These are phyloP conservation scores for Gyps fulvus DNA, from an alignment of 2,113 vertebrate species.

Conservation along the genomic window DNA sequence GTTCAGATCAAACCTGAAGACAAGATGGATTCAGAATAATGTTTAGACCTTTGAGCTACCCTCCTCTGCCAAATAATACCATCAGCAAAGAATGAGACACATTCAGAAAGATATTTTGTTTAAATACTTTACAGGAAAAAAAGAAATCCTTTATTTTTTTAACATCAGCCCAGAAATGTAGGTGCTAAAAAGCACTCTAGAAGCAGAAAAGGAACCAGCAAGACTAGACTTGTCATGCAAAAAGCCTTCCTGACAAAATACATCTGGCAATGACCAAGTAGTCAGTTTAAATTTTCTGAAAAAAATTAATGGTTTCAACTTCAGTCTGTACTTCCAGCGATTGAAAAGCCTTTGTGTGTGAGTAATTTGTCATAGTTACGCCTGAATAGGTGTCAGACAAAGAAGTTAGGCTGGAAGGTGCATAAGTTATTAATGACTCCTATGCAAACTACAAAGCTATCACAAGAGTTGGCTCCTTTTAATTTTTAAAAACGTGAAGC, in stretches of 20 bases:
- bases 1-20: neutral
- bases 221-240: neutral
- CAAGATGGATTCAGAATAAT: neutral
- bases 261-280: neutral
- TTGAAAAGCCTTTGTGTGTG: neutral
- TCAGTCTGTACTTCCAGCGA: neutral
- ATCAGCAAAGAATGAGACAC: neutral
- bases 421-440: conserved; percentile 15
- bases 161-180: neutral
- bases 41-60: neutral
- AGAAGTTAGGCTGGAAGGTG: neutral
- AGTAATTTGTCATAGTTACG: neutral
- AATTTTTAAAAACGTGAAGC: neutral
- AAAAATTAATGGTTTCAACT: neutral
- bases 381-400: conserved; percentile 4
- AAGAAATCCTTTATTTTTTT: neutral
- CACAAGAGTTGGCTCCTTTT: neutral
- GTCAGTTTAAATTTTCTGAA: neutral
- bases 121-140: neutral
- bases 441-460: neutral
- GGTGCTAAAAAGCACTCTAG: neutral
- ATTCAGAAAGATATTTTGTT: neutral
- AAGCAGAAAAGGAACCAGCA: neutral
- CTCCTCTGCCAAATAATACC: neutral
- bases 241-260: neutral